Percentiles rank a stretch among this genome's conserved stretches.
phyloP scores from a whole-genome alignment of 2,888 invertebrate species.

The Andrena fulva region DNA sequence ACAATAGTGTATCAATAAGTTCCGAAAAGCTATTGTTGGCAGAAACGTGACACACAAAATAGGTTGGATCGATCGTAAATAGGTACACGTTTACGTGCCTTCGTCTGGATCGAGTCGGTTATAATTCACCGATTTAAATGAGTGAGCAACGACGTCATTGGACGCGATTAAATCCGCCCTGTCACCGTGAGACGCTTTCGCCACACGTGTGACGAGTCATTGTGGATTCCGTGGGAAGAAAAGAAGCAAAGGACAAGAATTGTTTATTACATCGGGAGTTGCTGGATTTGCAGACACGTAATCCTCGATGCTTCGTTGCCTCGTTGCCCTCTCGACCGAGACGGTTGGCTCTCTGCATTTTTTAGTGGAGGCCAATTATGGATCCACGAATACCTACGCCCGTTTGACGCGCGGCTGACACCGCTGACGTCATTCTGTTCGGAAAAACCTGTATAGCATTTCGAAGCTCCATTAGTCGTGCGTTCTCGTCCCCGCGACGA shows the following conservation, averaged over 20 bases:
- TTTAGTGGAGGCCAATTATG: constrained; percentile 28
- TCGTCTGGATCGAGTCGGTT: constrained; percentile 29
- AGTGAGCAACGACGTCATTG: constrained; percentile 52
- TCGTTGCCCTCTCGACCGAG: constrained; percentile 11
- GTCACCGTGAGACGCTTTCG: constrained; percentile 59
- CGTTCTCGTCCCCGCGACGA: constrained; percentile 8
- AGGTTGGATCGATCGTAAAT: constrained; percentile 24
- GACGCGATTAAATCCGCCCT: constrained; percentile 63
- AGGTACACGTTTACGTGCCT: constrained; percentile 20
- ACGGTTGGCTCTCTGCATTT: constrained; percentile 33
- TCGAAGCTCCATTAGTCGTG: constrained; percentile 7
- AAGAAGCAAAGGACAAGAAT: constrained; percentile 14
- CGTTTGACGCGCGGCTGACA: constrained; percentile 26
- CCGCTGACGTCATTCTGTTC: constrained; percentile 21
- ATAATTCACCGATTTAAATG: constrained; percentile 49
- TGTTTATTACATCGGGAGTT: constrained; percentile 29
- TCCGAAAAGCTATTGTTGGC: not conserved
- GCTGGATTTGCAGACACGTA: not conserved
- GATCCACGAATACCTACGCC: not conserved
- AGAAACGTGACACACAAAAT: not conserved
- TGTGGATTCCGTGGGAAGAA: constrained; percentile 34
- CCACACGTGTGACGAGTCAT: constrained; percentile 47
- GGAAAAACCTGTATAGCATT: constrained; percentile 36
- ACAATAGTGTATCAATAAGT: too few species aligned
- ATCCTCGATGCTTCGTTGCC: not conserved